Base-by-base conservation (phyloP, 2,797 vertebrate genomes). In the Cuniculus paca region DNA sequence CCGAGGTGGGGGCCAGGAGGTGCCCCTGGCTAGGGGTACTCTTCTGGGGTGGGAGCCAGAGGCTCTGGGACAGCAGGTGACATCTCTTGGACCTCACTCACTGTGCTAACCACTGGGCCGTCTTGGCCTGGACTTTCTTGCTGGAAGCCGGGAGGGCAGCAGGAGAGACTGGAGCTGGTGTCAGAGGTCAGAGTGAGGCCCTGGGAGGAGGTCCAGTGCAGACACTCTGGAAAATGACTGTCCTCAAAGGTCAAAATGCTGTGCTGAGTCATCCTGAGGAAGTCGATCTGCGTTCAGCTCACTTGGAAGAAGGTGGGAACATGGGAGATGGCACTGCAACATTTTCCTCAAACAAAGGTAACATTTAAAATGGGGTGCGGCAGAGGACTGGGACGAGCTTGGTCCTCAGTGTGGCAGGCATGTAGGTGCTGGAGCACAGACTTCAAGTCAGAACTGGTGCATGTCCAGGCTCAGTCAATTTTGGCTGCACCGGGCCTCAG, bases 181-280 rank as follows among this genome's bases (percentile, higher is more conserved):
- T 54, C 14, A 22, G 36, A 24, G 79, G 72, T 52, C 78, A 36
- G 2, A 24, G 50, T 19, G 22, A 75, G 63, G 34, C 28, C 79
- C 17, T 26, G 48, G 74, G 63, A 63, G 56, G 58, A 28, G 95
- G 34, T 61, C 72, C n/a, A 3, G 26, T 0, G 16, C 65, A 39
- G 36, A 90, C 28, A 58, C 60, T 74, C 82, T 1, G 74, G 96
- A 88, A 80, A 88, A 85, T 56, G 90, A 75, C 65, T 28, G 74
- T 58, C 81, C 58, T 3, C n/a, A n/a, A 22, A 48, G 92, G 74
- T 65, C 80, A 68, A 10, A 72, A 56, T 3, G 22, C 77, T 79
- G 74, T 36, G 82, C 88, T 92, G 78, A 94, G 94, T 95, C 95
- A 95, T 31, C 39, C 63, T 7, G 56, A 72, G 94, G 95, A 95